These are phyloP conservation scores for Pentamera pediparva DNA, from an alignment of 53 echinoderm and acorn worm genomes.

Conservation along the genomic window DNA sequence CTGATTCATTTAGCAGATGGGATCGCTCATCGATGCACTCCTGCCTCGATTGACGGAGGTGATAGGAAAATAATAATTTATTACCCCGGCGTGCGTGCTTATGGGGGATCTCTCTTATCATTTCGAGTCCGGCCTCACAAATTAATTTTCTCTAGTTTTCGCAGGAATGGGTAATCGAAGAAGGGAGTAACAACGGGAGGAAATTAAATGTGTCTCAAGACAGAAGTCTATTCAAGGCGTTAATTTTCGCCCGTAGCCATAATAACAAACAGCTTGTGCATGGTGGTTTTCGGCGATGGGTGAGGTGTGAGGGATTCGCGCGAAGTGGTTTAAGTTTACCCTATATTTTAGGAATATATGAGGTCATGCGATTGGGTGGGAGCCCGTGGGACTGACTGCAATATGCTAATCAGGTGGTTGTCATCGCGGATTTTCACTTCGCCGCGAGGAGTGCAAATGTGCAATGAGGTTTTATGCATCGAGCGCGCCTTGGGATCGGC, in stretches of 20 bases:
- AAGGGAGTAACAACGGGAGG: slow-evolving; percentile 12
- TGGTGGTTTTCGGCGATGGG: background rate
- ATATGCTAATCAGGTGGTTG: too few species aligned
- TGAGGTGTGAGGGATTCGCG: too few species aligned
- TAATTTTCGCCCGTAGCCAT: slow-evolving; percentile 21
- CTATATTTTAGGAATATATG: too few species aligned
- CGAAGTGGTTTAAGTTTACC: too few species aligned
- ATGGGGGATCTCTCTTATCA: background rate
- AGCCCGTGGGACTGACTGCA: too few species aligned
- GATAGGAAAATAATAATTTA: slow-evolving; percentile 11
- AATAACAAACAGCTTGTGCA: slow-evolving; percentile 20
- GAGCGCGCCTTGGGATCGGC: too few species aligned
- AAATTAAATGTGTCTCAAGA: slow-evolving; percentile 27
- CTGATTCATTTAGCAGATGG: slow-evolving; percentile 33
- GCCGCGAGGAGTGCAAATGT: too few species aligned
- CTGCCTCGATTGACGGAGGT: slow-evolving; percentile 23
- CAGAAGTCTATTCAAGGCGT: slow-evolving; percentile 19
- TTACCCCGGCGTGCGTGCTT: slow-evolving; percentile 20
- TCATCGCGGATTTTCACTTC: too few species aligned
- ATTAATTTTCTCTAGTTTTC: slow-evolving; percentile 25
- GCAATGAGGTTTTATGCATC: too few species aligned
- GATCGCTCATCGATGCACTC: too few species aligned
- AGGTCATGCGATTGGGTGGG: too few species aligned
- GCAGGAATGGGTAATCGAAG: slow-evolving; percentile 13
- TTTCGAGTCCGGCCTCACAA: slow-evolving; percentile 7